Percentiles rank a stretch among this genome's conserved stretches.
phyloP scores from a whole-genome alignment of 2,888 invertebrate genomes.

The Eupithecia vulgata region DNA sequence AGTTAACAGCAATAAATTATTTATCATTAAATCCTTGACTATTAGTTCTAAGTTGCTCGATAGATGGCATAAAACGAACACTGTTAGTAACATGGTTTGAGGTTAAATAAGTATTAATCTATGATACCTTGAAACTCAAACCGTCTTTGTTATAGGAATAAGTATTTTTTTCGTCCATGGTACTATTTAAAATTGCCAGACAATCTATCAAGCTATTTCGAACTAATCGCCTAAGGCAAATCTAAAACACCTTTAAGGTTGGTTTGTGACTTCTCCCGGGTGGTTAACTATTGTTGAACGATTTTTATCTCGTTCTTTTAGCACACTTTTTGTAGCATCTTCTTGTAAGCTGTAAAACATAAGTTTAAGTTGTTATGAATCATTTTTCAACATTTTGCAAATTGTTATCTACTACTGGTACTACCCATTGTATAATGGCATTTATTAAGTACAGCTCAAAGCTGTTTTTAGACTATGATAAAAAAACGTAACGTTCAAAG shows the following conservation, averaged over 20 bases:
- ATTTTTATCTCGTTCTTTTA: not conserved
- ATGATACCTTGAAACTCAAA: too few relatives aligned
- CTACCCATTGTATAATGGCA: not conserved
- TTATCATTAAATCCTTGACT: too few relatives aligned
- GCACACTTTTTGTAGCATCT: not conserved
- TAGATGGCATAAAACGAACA: too few relatives aligned
- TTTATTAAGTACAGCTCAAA: constrained; percentile 1
- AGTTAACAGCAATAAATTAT: too few relatives aligned
- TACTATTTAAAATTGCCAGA: too few relatives aligned
- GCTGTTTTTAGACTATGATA: not conserved
- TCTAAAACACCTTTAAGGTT: not conserved
- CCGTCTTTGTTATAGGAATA: too few relatives aligned
- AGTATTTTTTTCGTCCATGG: too few relatives aligned
- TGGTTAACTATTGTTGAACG: not conserved
- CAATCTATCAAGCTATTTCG: too few relatives aligned
- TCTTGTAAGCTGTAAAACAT: not conserved
- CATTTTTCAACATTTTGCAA: not conserved
- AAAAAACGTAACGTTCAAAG: not conserved
- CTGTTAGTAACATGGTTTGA: too few relatives aligned
- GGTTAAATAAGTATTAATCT: too few relatives aligned
- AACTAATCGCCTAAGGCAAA: too few relatives aligned
- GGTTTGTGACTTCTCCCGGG: not conserved
- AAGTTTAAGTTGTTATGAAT: not conserved
- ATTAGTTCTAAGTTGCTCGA: too few relatives aligned
- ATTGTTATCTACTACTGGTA: not conserved